Evolutionary conservation across 1,140 invertebrate genomes (phyloP).

Genomic region (Harpegnathos saltator): DNA sequence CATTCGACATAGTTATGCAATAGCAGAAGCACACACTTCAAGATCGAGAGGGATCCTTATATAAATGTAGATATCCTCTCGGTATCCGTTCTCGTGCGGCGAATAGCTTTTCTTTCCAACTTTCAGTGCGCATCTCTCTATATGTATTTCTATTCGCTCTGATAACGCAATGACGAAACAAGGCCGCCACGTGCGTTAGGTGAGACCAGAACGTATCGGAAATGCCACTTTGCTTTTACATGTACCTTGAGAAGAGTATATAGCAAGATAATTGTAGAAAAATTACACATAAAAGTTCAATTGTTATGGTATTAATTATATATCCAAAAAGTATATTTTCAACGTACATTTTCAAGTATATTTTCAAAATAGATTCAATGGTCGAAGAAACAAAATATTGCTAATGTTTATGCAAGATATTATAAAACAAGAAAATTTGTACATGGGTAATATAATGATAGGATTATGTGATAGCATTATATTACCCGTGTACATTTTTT

Average conservation of each 20-base stretch:
- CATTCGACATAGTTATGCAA: constrained; percentile 29
- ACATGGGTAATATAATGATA: no score
- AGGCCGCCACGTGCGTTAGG: background rate
- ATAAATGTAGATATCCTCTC: constrained; percentile 47
- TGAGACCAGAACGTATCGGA: background rate
- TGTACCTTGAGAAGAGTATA: background rate
- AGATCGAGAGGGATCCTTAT: constrained; percentile 30
- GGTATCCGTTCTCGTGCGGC: background rate
- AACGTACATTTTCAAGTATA: no score
- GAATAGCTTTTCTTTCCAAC: constrained; percentile 52
- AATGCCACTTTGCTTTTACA: background rate
- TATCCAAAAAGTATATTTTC: no score
- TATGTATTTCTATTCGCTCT: constrained; percentile 18
- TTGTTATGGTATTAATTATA: no score
- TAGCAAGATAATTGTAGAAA: background rate
- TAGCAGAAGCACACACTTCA: constrained; percentile 3
- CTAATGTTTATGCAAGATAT: no score
- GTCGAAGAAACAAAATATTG: no score
- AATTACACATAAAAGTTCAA: no score
- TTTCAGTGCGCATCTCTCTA: constrained; percentile 9
- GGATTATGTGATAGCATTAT: no score
- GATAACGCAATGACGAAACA: constrained; percentile 2
- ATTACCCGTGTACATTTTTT: no score
- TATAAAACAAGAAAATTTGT: no score
- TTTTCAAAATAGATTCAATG: no score